Evolutionary conservation across 1,140 invertebrate genomes (phyloP), one percentile per base, ranked within the genome.

Genomic region (Drosophila kepulauana): DNA sequence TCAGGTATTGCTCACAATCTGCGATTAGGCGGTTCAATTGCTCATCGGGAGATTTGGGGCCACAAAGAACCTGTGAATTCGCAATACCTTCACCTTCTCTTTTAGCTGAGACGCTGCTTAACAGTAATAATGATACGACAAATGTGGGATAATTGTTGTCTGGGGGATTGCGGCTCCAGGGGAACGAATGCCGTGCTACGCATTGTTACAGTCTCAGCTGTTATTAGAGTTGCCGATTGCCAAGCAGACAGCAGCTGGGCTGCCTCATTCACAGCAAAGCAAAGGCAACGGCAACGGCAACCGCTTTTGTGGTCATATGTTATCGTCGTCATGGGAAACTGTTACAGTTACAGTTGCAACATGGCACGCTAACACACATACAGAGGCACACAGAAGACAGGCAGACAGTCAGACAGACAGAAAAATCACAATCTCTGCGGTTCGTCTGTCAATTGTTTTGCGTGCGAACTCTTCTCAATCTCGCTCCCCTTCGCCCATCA

Each of bases 281-380:
- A 58, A 33, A 62, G 38, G 49, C 70, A 63, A 79, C 79, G 66
- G 45, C n/a, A 46, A 72, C 70, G 82, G 79, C 82, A 64, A 79
- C 64, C 67, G 72, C 63, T 75, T 67, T 57, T 79, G 69, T 68
- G 80, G 71, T 71, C 72, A 58, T 68, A 75, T 67, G 54, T 77
- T 67, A 67, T 57, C 68, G 61, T n/a, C 82, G 84, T 88, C 85
- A 89, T 88, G 85, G 85, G 85, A 88, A 88, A 88, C 81, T 89
- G 85, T 85, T 85, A 88, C 86, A 85, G 75, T 88, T 88, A 89
- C 81, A 88, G 71, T 88, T 88, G 84, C 85, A 74, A 78, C 75
- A 82, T 73, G 57, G 52, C 52, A n/a, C 38, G 8, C 51, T 56
- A 15, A 46, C 38, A 56, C 49, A 16, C 28, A 66, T n/a, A 59